Percentiles rank a stretch among this genome's conserved stretches.
Conservation (phyloP, 2,113 vertebrate genomes). For the Cebidichthys violaceus region DNA sequence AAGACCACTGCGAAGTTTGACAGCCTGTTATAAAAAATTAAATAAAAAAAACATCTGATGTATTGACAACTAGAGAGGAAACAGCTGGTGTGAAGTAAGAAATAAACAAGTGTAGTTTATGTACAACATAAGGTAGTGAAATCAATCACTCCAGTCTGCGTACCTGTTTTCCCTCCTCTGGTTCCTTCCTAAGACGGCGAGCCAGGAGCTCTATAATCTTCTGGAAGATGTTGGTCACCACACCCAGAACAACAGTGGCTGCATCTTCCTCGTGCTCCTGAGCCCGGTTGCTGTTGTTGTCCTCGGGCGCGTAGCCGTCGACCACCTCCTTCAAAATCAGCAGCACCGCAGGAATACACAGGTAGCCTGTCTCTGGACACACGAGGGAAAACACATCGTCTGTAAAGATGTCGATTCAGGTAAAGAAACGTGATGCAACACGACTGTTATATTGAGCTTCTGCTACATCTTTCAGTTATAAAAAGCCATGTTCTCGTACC, state of each 20-base stretch:
- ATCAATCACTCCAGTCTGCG: background rate
- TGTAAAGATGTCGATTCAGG: background rate
- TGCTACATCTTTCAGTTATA: background rate
- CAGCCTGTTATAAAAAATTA: background rate
- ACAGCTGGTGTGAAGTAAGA: background rate
- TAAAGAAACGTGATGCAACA: background rate
- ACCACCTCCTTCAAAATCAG: constrained; percentile 87
- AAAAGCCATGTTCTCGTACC: background rate
- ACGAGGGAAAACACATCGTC: constrained; percentile 14
- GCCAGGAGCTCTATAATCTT: constrained; percentile 89
- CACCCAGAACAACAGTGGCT: constrained; percentile 72
- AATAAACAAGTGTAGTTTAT: background rate
- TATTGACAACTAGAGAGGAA: background rate
- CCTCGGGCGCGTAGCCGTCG: constrained; percentile 73
- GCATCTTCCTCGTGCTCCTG: constrained; percentile 74
- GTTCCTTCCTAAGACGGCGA: constrained; percentile 81
- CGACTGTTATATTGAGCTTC: background rate
- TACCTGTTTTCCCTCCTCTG: constrained; percentile 88
- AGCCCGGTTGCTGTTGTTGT: constrained; percentile 31
- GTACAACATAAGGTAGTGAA: background rate
- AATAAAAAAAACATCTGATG: constrained; percentile 1
- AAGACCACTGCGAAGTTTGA: background rate
- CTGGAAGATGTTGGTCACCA: constrained; percentile 90
- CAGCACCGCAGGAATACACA: constrained; percentile 86
- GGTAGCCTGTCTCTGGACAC: constrained; percentile 84